phyloP scores from a whole-genome alignment of 2,797 vertebrate species.

The Enteromius paludinosus region DNA sequence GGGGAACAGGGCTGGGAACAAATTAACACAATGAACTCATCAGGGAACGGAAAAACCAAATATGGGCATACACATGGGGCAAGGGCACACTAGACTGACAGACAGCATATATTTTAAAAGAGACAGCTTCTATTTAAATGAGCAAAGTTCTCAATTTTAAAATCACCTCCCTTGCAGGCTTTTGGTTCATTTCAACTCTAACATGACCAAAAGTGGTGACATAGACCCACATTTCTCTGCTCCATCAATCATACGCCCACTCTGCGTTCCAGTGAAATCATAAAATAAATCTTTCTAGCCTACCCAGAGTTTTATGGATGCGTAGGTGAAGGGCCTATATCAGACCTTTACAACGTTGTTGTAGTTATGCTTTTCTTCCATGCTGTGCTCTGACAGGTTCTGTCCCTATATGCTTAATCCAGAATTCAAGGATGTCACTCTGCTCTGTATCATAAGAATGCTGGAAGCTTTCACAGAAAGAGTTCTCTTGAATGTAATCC shows the following conservation, averaged over 20 bases:
- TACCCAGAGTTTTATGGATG: neutral
- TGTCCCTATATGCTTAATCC: conserved; percentile 8
- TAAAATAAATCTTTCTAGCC: neutral
- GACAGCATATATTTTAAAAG: neutral
- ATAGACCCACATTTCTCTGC: neutral
- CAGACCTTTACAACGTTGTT: neutral
- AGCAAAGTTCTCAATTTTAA: neutral
- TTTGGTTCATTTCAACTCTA: neutral
- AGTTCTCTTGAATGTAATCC: conserved; percentile 33
- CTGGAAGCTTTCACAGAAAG: conserved; percentile 27
- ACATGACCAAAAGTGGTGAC: neutral
- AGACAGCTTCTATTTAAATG: neutral
- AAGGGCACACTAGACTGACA: too few species aligned
- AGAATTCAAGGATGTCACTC: conserved; percentile 14
- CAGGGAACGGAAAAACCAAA: too few species aligned
- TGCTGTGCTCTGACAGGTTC: conserved; percentile 8
- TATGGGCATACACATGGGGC: too few species aligned
- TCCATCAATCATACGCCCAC: neutral
- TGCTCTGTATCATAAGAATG: neutral
- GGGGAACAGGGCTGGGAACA: too few species aligned
- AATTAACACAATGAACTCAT: too few species aligned
- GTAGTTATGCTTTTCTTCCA: neutral
- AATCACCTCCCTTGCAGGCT: neutral
- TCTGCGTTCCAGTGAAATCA: conserved; percentile 1
- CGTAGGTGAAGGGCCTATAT: neutral